phyloP scores from a whole-genome alignment of 2,888 invertebrate genomes.

The Calameuta idolon region DNA sequence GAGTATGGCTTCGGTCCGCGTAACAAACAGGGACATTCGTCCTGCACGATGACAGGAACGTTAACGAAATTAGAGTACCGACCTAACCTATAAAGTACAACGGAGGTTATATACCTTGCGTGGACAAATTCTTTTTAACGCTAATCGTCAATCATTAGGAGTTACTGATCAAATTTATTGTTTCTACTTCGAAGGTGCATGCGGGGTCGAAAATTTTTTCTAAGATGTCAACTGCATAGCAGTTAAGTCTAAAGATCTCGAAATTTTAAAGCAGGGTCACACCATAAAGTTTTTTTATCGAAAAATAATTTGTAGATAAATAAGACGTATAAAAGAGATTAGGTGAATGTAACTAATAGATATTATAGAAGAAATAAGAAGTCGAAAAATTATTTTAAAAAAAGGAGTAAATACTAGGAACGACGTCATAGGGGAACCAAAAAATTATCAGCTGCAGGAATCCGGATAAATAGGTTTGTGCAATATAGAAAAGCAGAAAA shows the following conservation, averaged over 20 bases:
- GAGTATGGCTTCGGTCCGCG: background rate
- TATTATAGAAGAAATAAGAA: background rate
- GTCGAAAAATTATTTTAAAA: background rate
- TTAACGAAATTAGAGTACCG: slow-evolving; percentile 2
- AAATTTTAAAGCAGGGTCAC: background rate
- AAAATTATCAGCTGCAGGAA: slow-evolving; percentile 36
- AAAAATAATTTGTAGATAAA: background rate
- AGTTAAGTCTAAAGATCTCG: background rate
- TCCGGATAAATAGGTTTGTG: slow-evolving; percentile 47
- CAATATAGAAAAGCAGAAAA: slow-evolving; percentile 26
- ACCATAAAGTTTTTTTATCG: background rate
- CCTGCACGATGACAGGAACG: slow-evolving; percentile 1
- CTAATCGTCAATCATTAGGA: background rate
- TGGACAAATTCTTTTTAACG: background rate
- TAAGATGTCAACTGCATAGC: background rate
- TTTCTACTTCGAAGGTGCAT: background rate
- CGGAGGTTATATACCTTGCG: background rate
- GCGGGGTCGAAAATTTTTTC: background rate
- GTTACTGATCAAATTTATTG: background rate
- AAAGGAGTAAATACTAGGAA: background rate
- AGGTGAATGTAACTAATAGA: background rate
- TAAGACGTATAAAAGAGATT: background rate
- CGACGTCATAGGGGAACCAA: slow-evolving; percentile 13
- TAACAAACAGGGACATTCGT: slow-evolving; percentile 7
- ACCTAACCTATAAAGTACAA: background rate